phyloP scores from a whole-genome alignment of 53 echinoderm and acorn worm genomes.

The Luidia sarsii region DNA sequence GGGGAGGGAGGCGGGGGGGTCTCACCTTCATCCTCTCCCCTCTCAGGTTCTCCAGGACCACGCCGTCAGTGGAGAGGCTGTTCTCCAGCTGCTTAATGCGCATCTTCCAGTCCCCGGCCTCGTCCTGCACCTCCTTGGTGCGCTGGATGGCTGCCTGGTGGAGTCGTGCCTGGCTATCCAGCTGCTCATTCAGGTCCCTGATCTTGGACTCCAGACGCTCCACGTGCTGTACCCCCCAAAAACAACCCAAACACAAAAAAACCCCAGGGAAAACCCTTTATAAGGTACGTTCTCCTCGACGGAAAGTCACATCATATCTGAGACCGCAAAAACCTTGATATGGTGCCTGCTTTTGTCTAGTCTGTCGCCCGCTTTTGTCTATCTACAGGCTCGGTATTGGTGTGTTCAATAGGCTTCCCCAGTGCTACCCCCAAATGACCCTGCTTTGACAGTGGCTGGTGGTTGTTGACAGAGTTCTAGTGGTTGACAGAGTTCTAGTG shows the following conservation, averaged over 20 bases:
- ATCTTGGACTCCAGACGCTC: slow-evolving; percentile 77
- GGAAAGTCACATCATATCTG: too few species aligned
- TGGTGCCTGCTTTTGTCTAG: too few species aligned
- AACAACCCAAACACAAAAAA: background rate
- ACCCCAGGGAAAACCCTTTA: too few species aligned
- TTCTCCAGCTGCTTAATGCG: slow-evolving; percentile 70
- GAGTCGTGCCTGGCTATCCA: slow-evolving; percentile 85
- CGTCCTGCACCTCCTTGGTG: slow-evolving; percentile 77
- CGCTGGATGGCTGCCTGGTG: slow-evolving; percentile 86
- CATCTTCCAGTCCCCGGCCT: slow-evolving; percentile 58
- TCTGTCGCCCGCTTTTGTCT: too few species aligned
- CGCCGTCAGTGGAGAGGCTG: slow-evolving; percentile 70
- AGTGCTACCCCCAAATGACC: too few species aligned
- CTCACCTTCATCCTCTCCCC: slow-evolving; percentile 83
- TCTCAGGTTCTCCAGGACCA: slow-evolving; percentile 76
- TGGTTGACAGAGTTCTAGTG: too few species aligned
- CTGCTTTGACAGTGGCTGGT: too few species aligned
- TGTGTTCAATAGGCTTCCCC: too few species aligned
- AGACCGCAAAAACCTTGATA: too few species aligned
- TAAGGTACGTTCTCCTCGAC: too few species aligned
- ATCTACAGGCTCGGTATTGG: too few species aligned
- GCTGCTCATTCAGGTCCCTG: slow-evolving; percentile 74
- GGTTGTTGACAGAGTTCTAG: too few species aligned
- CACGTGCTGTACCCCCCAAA: slow-evolving; percentile 60
- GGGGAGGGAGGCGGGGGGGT: background rate